Base-by-base conservation (phyloP, 2,113 vertebrate species). In the Parotia lawesii region DNA sequence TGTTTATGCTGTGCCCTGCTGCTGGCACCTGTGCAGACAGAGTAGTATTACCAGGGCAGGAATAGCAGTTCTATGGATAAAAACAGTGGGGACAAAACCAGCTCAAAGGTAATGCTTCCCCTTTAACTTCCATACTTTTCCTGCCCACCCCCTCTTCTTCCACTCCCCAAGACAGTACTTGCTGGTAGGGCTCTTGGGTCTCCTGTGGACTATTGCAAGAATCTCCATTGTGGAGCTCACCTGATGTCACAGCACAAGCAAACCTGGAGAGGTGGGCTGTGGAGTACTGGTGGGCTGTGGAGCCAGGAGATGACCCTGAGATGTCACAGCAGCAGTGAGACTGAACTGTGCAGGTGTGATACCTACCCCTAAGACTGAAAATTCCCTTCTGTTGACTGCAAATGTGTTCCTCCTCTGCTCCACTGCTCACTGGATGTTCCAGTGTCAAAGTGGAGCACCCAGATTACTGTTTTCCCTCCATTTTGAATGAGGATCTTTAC, bases 151-250 rank as follows among this genome's bases (percentile, higher is more conserved):
- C 12, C 25, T 22, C 6, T 27, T 65, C 19, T 7, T 58, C 23
- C 7, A 16, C 10, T 60, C 25, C 27, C 27, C 40, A 28, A 44
- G 22, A 22, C 0, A 31, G 9, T 24, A n/a, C 19, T 74, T 78
- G 21, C 8, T 51, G 58, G 10, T 23, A 64, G 56, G 13, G 29
- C 33, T 77, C 40, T 76, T 44, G 53, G 33, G 10, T 65, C 40
- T 69, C 44, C 27, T 51, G 23, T 51, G 54, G 37, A 15, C 37
- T 47, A 0, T 5, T 73, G 50, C 21, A 69, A 51, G 69, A 29
- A 25, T 33, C 38, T 47, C n/a, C 7, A 0, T 20, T 0, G 0
- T 51, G 67, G 53, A 45, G 27, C 58, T 76, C 29, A 14, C 14
- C 31, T 72, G 38, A 29, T 19, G 33, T 48, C 69, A 31, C 28